These are phyloP conservation scores for Nemotelus pantherinus DNA, from an alignment of 2,888 invertebrate species.

Conservation along the genomic window DNA sequence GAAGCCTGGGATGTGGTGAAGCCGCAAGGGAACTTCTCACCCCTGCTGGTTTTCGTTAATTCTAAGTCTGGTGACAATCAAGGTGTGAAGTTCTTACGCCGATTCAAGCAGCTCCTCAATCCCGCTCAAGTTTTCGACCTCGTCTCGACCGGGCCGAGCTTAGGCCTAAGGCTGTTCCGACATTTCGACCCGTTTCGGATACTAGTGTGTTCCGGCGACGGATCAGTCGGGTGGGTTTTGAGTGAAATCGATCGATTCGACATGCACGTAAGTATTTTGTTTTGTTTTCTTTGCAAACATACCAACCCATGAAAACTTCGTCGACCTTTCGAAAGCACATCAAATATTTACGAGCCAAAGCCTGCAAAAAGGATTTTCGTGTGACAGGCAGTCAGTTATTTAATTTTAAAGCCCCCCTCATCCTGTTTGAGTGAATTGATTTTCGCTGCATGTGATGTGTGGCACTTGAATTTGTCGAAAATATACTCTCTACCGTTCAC, in stretches of 20 bases:
- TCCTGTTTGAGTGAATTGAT: too few relatives aligned
- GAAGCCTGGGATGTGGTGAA: constrained; percentile 92
- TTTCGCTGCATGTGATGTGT: too few relatives aligned
- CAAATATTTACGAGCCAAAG: too few relatives aligned
- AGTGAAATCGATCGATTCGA: constrained; percentile 94
- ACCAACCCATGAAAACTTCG: not conserved
- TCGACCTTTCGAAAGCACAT: too few relatives aligned
- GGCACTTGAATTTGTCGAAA: too few relatives aligned
- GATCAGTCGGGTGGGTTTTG: constrained; percentile 97
- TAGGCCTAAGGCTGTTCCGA: constrained; percentile 85
- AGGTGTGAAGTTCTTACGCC: constrained; percentile 92
- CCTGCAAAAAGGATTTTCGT: too few relatives aligned
- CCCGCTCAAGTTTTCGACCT: constrained; percentile 98
- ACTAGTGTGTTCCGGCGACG: constrained; percentile 96
- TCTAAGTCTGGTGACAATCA: constrained; percentile 98
- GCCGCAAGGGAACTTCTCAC: constrained; percentile 70
- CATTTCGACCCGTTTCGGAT: constrained; percentile 96
- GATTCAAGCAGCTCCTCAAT: constrained; percentile 94
- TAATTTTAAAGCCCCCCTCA: too few relatives aligned
- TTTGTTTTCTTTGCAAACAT: not conserved
- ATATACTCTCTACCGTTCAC: too few relatives aligned
- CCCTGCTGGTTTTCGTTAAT: constrained; percentile 96
- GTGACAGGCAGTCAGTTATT: too few relatives aligned
- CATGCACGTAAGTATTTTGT: constrained; percentile 81
- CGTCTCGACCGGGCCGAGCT: constrained; percentile 87